Base-by-base conservation (phyloP, 2,113 vertebrate species). In the Solea solea region DNA sequence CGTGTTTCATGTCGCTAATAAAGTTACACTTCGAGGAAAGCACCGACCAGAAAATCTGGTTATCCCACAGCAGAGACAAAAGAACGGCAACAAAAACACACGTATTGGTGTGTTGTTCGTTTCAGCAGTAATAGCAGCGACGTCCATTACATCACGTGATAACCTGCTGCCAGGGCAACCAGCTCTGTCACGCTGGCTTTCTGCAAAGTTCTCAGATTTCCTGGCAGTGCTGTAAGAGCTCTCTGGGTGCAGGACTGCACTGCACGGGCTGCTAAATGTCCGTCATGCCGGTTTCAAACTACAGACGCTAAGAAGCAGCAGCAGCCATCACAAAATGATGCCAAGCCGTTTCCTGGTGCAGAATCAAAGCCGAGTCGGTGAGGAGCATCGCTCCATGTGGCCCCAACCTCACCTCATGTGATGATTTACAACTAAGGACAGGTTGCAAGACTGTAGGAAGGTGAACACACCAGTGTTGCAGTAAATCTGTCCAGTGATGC, bases 121-220 rank as follows among this genome's bases (percentile, higher is more conserved):
- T 71, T 66, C 51, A 64, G 62, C 54, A 44, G 41, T 40, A 76
- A 45, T 13, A 60, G 64, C 66, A 64, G 34, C 34, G 5, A 34
- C 34, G 34, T 34, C 3, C 34, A 66, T 46, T 3, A n/a, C 74
- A 78, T 86, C 81, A 75, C 69, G 68, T 69, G 74, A 84, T 77
- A 63, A 84, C 74, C 76, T 27, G 74, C 67, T 25, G n/a, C 82
- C 54, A 42, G 28, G 71, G 77, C 34, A 84, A 85, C 80, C 58
- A 60, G 89, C 76, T 72, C 76, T 40, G 82, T 86, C 82, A 78
- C 12, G 16, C 10, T 54, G 48, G 67, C 69, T 50, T 60, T 80
- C 56, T 52, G 57, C 16, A 27, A 61, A 64, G 39, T 52, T 76
- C 76, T 81, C 76, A 2, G 8, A 27, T 85, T 85, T 86, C 86